Base-by-base conservation (phyloP, 2,797 vertebrate genomes). In the Moxostoma hubbsi region DNA sequence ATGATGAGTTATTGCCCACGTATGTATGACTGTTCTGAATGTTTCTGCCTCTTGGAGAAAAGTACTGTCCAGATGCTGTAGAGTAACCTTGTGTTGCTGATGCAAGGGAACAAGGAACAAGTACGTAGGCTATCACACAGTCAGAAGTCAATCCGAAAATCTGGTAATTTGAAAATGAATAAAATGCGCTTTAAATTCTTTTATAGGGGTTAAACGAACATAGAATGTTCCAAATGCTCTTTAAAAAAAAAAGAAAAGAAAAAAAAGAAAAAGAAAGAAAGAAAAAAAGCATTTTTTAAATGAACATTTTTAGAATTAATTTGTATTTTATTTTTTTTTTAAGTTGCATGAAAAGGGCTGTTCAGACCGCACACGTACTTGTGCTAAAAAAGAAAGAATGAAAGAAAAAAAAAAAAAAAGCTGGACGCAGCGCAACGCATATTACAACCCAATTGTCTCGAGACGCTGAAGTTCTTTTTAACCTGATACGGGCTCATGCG, bases 81-180 rank as follows among this genome's bases (percentile, higher is more conserved):
- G 24, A 13, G 36, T 49, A 18, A 16, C n/a, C 5, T n/a, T 5
- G 24, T 71, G 75, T 8, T 77, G 75, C 75, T 77, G 75, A 77
- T 77, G 75, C 50, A 47, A 77, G 47, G 9, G 8, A 57, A 10
- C 24, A 72, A 72, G 59, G 8, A 57, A 10, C 24, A 72, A 72
- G 59, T 71, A 9, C 65, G 5, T 51, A n/a, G n/a, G n/a, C n/a
- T n/a, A 16, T 58, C 24, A 7, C 49, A 16, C 47, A 61, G 66
- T 10, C 8, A 13, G 24, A 68, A 68, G 46, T 68, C 55, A 7
- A n/a, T 9, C 13, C 13, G 24, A 45, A 45, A 57, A 9, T 9
- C 16, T 36, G 54, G 12, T 6, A 13, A 50, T 59, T 2, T 59
- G 54, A 43, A 51, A 61, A 66, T 18, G 18, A 7, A 9, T 9